These are phyloP conservation scores for Hetaerina titia DNA, from an alignment of 2,888 invertebrate species.

Conservation along the genomic window DNA sequence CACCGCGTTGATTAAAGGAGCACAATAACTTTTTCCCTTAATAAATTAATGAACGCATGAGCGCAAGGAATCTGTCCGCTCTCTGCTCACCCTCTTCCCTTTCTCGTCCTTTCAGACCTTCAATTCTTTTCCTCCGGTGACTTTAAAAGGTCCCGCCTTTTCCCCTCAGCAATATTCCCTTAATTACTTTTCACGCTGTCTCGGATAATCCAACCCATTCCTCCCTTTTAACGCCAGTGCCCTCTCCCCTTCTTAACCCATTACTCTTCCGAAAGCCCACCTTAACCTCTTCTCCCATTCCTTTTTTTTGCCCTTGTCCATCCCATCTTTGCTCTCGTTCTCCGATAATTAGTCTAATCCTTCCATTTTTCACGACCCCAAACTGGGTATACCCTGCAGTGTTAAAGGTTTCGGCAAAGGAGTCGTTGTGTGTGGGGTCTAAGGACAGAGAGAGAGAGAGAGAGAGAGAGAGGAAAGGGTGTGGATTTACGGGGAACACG, in stretches of 20 bases:
- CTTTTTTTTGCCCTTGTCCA: background rate
- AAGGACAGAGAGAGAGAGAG: background rate
- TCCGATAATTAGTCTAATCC: slow-evolving; percentile 59
- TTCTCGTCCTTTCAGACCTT: background rate
- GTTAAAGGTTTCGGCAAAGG: background rate
- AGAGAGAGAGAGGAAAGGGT: background rate
- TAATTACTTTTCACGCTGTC: slow-evolving; percentile 59
- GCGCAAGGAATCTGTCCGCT: slow-evolving; percentile 8
- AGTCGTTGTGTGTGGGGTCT: background rate
- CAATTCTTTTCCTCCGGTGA: slow-evolving; percentile 50
- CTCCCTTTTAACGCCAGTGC: background rate
- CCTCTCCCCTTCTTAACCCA: background rate
- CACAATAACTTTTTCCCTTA: slow-evolving; percentile 43
- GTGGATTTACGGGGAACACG: background rate
- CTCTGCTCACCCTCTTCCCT: background rate
- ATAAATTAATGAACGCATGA: slow-evolving; percentile 48
- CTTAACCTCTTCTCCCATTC: background rate
- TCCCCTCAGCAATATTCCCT: background rate
- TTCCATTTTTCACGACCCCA: slow-evolving; percentile 28
- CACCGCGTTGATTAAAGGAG: slow-evolving; percentile 38
- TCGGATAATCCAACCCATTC: slow-evolving; percentile 52
- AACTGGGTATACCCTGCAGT: background rate
- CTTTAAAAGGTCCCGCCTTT: slow-evolving; percentile 5
- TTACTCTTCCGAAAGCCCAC: background rate
- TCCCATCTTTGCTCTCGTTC: slow-evolving; percentile 14